Percentiles rank a stretch among this genome's conserved stretches.
Evolutionary conservation across 2,113 vertebrate genomes (phyloP).

Genomic region (Vicugna pacos): DNA sequence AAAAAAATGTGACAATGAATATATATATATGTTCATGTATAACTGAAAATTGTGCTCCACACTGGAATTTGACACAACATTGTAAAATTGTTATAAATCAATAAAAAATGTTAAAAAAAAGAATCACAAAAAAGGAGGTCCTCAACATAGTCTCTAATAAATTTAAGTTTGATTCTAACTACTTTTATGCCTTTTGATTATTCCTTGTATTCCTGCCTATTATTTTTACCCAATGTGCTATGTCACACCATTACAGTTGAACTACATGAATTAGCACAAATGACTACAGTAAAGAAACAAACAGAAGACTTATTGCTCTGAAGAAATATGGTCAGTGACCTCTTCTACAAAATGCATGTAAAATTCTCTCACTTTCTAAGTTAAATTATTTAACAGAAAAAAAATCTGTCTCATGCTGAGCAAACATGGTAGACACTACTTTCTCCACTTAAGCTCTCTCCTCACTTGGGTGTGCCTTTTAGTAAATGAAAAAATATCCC

Average conservation of each 20-base stretch:
- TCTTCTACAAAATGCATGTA: background rate
- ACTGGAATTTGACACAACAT: no score
- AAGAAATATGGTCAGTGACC: background rate
- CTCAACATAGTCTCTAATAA: background rate
- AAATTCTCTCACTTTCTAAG: constrained; percentile 27
- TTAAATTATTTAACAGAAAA: constrained; percentile 28
- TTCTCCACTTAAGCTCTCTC: background rate
- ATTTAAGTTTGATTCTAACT: background rate
- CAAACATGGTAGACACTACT: background rate
- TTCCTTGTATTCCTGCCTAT: background rate
- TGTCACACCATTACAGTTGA: background rate
- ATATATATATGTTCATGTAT: no score
- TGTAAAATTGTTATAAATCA: no score
- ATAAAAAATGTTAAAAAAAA: no score
- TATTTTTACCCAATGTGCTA: background rate
- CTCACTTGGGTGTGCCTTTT: background rate
- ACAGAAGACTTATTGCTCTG: background rate
- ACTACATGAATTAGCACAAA: background rate
- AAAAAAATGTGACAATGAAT: no score
- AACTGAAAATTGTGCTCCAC: no score
- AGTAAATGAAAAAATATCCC: background rate
- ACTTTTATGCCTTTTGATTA: background rate
- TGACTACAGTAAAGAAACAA: background rate
- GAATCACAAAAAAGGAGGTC: background rate
- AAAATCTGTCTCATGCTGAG: background rate